A percentile compares a stretch with the other conserved stretches of the same genome.
Evolutionary conservation across 2,113 vertebrate genomes (phyloP).

Genomic region (Neodontobutis hainanensis): DNA sequence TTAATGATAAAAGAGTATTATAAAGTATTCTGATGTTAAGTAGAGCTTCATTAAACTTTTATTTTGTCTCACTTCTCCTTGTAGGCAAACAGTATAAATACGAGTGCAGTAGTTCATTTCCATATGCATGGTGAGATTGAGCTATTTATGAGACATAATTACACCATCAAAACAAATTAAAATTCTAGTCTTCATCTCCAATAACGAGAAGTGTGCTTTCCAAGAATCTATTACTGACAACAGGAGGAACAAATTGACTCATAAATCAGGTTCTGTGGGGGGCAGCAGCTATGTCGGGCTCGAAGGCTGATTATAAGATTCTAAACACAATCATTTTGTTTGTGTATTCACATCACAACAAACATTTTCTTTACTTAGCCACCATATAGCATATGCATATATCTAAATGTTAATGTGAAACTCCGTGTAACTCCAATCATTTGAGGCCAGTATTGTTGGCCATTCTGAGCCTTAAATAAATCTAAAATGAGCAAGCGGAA

Average conservation of each 20-base stretch:
- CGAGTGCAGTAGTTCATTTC: slow-evolving; percentile 9
- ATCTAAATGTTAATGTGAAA: too few relatives aligned
- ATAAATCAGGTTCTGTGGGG: slow-evolving; percentile 35
- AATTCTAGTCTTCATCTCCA: slow-evolving; percentile 27
- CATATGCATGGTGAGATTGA: slow-evolving; percentile 34
- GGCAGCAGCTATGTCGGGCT: slow-evolving; percentile 9
- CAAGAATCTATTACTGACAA: slow-evolving; percentile 45
- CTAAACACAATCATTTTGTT: background rate
- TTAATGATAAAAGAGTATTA: background rate
- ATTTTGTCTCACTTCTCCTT: slow-evolving; percentile 7
- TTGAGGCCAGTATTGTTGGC: too few relatives aligned
- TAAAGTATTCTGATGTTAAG: slow-evolving; percentile 2
- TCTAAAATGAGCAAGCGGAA: background rate
- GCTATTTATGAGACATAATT: slow-evolving; percentile 52
- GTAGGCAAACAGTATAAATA: slow-evolving; percentile 15
- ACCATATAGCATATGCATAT: too few relatives aligned
- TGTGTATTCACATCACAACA: too few relatives aligned
- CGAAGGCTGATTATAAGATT: background rate
- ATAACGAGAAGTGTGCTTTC: slow-evolving; percentile 37
- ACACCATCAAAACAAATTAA: slow-evolving; percentile 53
- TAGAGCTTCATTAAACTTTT: slow-evolving; percentile 14
- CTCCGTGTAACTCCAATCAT: too few relatives aligned
- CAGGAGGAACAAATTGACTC: slow-evolving; percentile 36
- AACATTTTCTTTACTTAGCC: too few relatives aligned
- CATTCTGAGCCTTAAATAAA: background rate